Evolutionary conservation across 1,140 invertebrate species (phyloP), one percentile per base, ranked within the genome.

Genomic region (Oncopeltus fasciatus): DNA sequence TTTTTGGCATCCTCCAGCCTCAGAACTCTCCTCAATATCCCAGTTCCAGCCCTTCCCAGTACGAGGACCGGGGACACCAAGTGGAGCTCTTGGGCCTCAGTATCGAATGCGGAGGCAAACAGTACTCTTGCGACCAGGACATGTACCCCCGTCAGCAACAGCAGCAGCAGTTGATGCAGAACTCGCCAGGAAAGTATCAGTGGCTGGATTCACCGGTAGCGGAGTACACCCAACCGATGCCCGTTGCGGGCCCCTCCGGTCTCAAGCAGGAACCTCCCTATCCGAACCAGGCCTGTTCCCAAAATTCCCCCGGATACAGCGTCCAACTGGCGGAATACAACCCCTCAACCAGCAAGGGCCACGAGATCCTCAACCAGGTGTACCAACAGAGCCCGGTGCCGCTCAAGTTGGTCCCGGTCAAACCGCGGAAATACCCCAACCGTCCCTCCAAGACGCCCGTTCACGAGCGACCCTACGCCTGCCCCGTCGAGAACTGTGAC

Each of bases 391-490:
- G 86, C 68, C 77, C 84, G 9, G 77, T 90, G 59, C 91, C 92
- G 0, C 74, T 95, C 0, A 87, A 90, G 70, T 75, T 95, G 64
- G 85, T 95, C 24, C 89, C 90, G 0, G 92, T 97, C 0, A 97
- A 97, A 72, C 90, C 92, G 2, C 78, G 94, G 53, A 97, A 96
- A 71, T 97, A 97, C 73, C 94, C 94, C 0, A 96, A 95, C 76
- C 78, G 94, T 57, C 94, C 94, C 12, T 95, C 91, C 74, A 98
- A 98, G 75, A 98, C 95, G 1, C 95, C 96, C 0, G 91, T 96
- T 2, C 94, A 98, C 73, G 95, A 99, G 74, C 78, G 95, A 14
- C 96, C 96, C 0, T 98, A 98, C 77, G 93, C 95, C 18, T 99
- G 96, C 74, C 96, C 95, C 0, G 92, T 98, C 1, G 93, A 97